Evolutionary conservation across 2,113 vertebrate species (phyloP).

Genomic region (Amphilophus citrinellus): DNA sequence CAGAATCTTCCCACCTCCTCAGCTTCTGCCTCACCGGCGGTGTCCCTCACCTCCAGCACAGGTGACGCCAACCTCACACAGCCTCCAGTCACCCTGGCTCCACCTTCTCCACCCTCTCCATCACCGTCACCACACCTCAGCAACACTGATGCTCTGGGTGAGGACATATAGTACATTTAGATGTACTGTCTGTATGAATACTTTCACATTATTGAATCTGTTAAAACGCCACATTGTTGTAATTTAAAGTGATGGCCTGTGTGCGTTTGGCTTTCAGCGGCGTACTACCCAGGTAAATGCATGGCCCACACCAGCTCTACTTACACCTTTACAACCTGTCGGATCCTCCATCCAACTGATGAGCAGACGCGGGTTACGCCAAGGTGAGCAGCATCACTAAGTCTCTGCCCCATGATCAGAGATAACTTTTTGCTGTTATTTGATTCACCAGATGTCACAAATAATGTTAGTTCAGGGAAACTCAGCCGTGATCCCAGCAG

Average conservation of each 20-base stretch:
- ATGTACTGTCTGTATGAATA: neutral
- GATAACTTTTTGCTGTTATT: neutral
- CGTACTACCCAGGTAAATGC: slow-evolving; percentile 96
- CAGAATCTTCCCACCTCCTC: slow-evolving; percentile 90
- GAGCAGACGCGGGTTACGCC: slow-evolving; percentile 95
- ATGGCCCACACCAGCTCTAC: slow-evolving; percentile 99
- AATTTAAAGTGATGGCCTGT: neutral
- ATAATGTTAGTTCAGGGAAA: neutral
- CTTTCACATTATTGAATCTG: neutral
- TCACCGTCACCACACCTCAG: slow-evolving; percentile 76
- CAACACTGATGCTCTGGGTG: slow-evolving; percentile 75
- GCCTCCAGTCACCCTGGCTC: slow-evolving; percentile 26
- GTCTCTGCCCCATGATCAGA: neutral
- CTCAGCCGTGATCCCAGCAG: too few relatives aligned
- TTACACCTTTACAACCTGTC: slow-evolving; percentile 98
- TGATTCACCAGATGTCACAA: neutral
- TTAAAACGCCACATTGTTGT: neutral
- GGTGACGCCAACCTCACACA: neutral
- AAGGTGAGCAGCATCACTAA: slow-evolving; percentile 83
- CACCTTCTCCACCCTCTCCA: slow-evolving; percentile 55
- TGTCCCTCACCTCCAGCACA: slow-evolving; percentile 73
- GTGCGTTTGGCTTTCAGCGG: slow-evolving; percentile 69
- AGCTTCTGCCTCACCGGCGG: slow-evolving; percentile 77
- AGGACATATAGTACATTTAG: neutral
- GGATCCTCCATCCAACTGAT: slow-evolving; percentile 97